These are phyloP conservation scores for Hydrochoerus hydrochaeris DNA, from an alignment of 2,113 vertebrate species.

Conservation along the genomic window DNA sequence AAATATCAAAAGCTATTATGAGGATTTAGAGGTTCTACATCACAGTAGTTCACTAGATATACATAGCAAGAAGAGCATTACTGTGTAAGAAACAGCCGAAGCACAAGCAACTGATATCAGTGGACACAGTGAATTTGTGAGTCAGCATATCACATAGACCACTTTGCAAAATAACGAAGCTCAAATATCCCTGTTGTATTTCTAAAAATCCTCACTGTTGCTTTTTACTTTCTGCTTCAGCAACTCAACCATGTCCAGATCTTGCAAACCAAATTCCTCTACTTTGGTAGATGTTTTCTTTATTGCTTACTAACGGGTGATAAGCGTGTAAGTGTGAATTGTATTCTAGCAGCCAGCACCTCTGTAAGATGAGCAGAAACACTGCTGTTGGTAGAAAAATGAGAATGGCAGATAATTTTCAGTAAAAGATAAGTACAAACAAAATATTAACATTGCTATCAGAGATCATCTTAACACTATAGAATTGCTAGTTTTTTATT, in stretches of 20 bases:
- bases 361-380: slow-evolving; percentile 59
- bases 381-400: slow-evolving; percentile 61
- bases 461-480: slow-evolving; percentile 42
- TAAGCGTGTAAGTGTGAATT: neutral
- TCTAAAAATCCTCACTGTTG: neutral
- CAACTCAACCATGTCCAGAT: neutral
- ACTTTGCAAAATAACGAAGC: slow-evolving; percentile 39
- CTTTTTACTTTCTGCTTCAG: slow-evolving; percentile 42
- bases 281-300: slow-evolving; percentile 47
- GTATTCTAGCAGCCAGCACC: slow-evolving; percentile 53
- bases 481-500: neutral
- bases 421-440: slow-evolving; percentile 62
- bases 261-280: neutral
- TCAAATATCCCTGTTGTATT: neutral
- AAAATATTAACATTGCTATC: slow-evolving; percentile 60
- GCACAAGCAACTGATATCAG: neutral
- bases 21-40: neutral
- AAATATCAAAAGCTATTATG: slow-evolving; percentile 56
- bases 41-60: neutral
- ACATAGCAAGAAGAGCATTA: neutral
- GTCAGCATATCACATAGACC: neutral
- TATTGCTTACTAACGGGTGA: slow-evolving; percentile 22
- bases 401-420: slow-evolving; percentile 59
- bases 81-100: neutral
- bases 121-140: slow-evolving; percentile 42